Conservation (phyloP, 1,140 invertebrate genomes). For the Drosophila obscura region DNA sequence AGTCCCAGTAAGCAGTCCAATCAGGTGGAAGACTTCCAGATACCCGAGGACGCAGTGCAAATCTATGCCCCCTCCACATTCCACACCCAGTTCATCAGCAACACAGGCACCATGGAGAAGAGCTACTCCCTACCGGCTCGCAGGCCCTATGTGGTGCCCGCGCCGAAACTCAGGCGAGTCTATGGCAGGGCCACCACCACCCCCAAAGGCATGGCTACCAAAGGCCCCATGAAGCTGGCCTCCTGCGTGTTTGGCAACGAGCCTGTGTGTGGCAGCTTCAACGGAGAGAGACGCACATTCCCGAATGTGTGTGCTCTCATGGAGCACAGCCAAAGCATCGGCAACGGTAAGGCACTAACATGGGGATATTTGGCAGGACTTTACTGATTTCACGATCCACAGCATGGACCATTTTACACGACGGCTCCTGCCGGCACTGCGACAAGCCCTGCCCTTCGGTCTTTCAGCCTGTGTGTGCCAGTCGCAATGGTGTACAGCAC, state of each 20-base stretch:
- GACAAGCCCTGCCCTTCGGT: slow-evolving; percentile 59
- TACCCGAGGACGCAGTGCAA: slow-evolving; percentile 60
- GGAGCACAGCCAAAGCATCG: slow-evolving; percentile 54
- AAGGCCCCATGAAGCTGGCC: slow-evolving; percentile 5
- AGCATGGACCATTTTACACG: slow-evolving; percentile 66
- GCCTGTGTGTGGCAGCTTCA: slow-evolving; percentile 66
- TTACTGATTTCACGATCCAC: neutral
- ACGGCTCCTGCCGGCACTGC: slow-evolving; percentile 62
- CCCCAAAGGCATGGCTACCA: neutral
- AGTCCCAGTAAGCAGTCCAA: slow-evolving; percentile 36
- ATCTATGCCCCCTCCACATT: slow-evolving; percentile 73
- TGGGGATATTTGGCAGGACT: neutral
- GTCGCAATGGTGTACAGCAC: slow-evolving; percentile 61
- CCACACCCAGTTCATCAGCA: slow-evolving; percentile 71
- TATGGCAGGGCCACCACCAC: neutral
- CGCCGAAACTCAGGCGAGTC: neutral
- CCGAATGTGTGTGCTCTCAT: slow-evolving; percentile 67
- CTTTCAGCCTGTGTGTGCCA: slow-evolving; percentile 69
- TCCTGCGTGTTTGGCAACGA: slow-evolving; percentile 68
- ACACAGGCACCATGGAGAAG: slow-evolving; percentile 65
- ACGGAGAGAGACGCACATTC: slow-evolving; percentile 59
- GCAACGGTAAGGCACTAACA: slow-evolving; percentile 49
- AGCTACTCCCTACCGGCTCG: slow-evolving; percentile 69
- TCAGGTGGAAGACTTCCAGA: slow-evolving; percentile 63
- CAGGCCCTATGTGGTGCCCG: slow-evolving; percentile 27